A percentile compares a stretch with the other conserved stretches of the same genome.
Evolutionary conservation across 2,113 vertebrate species (phyloP).

Genomic region (Oxyruncus cristatus): DNA sequence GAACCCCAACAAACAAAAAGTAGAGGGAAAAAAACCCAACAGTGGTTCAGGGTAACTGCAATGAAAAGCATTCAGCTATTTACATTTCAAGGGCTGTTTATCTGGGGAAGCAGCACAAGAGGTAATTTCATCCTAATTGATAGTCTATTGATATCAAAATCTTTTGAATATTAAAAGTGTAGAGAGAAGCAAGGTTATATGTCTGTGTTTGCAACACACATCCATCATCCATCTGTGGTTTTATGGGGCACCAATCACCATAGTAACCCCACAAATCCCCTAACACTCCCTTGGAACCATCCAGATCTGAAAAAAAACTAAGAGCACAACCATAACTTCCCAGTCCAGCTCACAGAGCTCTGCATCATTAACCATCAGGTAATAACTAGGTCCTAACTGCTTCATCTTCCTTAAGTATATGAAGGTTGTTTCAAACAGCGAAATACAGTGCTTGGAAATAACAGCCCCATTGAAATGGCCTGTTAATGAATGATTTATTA

Average conservation of each 20-base stretch:
- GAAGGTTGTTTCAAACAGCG: slow-evolving; percentile 16
- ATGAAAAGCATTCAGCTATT: background rate
- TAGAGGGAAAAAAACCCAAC: background rate
- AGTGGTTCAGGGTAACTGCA: background rate
- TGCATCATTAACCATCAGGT: slow-evolving; percentile 57
- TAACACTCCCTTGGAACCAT: background rate
- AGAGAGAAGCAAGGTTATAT: background rate
- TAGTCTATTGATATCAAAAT: background rate
- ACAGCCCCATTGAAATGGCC: slow-evolving; percentile 33
- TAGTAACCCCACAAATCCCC: background rate
- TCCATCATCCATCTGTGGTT: background rate
- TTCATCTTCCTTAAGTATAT: background rate
- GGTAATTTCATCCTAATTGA: background rate
- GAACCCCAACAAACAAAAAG: background rate
- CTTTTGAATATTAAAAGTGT: background rate
- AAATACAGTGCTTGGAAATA: slow-evolving; percentile 12
- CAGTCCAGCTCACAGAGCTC: background rate
- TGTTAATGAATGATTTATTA: slow-evolving; percentile 77
- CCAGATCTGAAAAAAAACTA: background rate
- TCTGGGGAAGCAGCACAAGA: background rate
- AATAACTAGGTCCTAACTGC: background rate
- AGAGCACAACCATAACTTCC: background rate
- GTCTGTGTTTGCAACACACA: background rate
- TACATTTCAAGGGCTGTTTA: background rate
- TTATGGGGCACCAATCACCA: background rate